Conservation (phyloP, 2,888 invertebrate genomes). For the Serrognathus titanus region DNA sequence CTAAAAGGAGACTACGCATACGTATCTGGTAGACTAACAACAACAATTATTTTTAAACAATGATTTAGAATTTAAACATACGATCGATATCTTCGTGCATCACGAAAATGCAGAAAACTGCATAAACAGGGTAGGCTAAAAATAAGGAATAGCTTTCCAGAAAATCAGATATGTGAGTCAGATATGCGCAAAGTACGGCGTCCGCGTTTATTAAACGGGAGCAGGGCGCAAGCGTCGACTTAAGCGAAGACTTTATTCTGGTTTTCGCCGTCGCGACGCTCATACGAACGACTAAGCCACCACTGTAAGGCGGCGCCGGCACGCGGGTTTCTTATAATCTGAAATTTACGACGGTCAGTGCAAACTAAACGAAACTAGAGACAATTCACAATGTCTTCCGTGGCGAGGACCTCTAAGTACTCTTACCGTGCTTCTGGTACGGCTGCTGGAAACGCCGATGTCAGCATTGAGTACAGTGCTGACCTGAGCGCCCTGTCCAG, state of each 20-base stretch:
- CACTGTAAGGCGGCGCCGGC: constrained; percentile 59
- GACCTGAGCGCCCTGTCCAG: constrained; percentile 92
- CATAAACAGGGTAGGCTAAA: constrained; percentile 33
- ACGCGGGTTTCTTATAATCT: constrained; percentile 43
- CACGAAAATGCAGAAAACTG: constrained; percentile 32
- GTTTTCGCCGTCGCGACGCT: constrained; percentile 49
- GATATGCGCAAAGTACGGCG: constrained; percentile 30
- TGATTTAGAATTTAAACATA: not conserved
- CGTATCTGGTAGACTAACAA: not conserved
- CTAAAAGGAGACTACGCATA: too few relatives aligned
- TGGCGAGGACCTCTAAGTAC: constrained; percentile 81
- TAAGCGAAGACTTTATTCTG: constrained; percentile 38
- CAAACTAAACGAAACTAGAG: constrained; percentile 25
- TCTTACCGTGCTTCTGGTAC: constrained; percentile 85
- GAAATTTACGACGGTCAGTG: constrained; percentile 47
- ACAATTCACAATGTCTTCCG: constrained; percentile 41
- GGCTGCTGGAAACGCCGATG: constrained; percentile 73
- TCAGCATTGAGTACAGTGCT: constrained; percentile 92
- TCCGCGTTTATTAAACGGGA: constrained; percentile 9
- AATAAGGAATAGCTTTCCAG: constrained; percentile 38
- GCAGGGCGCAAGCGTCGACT: constrained; percentile 34
- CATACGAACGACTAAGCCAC: constrained; percentile 60
- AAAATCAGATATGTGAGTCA: constrained; percentile 40
- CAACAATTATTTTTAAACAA: not conserved
- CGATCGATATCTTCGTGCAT: constrained; percentile 3